Conservation (phyloP, 2,888 invertebrate genomes). For the Drosophila nr. medialis region DNA sequence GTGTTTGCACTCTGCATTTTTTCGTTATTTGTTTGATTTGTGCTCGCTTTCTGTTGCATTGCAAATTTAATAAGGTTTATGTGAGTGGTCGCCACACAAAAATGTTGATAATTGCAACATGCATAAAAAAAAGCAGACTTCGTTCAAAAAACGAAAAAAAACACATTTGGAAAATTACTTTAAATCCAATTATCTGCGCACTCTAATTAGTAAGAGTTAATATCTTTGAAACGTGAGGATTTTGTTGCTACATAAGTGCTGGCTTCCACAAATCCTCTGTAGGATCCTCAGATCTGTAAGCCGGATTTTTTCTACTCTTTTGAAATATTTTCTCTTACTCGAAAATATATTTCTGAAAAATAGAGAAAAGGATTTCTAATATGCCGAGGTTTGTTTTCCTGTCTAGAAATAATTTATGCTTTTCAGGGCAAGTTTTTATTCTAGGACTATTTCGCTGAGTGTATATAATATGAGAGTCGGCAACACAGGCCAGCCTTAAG, state of each 20-base stretch:
- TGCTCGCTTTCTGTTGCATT: conserved; percentile 7
- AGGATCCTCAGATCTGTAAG: too few relatives aligned
- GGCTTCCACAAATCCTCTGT: too few relatives aligned
- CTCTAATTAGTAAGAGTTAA: not conserved
- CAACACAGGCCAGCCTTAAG: not conserved
- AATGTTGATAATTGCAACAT: conserved; percentile 1
- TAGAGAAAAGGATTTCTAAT: not conserved
- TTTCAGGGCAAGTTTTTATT: not conserved
- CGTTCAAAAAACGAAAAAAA: not conserved
- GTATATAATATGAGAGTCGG: not conserved
- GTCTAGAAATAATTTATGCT: too few relatives aligned
- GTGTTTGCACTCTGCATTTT: conserved; percentile 19
- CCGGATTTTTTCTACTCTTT: not conserved
- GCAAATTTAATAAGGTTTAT: not conserved
- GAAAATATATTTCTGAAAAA: not conserved
- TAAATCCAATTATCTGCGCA: not conserved
- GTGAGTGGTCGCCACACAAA: not conserved
- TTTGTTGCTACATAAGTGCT: too few relatives aligned
- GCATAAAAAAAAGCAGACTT: not conserved
- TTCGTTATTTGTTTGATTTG: not conserved
- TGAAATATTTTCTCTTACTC: not conserved
- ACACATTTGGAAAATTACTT: not conserved
- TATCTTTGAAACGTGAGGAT: not conserved
- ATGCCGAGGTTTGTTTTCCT: not conserved
- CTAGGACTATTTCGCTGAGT: not conserved